Base-by-base conservation (phyloP, 1,140 invertebrate genomes). In the Venustaconcha ellipsiformis region DNA sequence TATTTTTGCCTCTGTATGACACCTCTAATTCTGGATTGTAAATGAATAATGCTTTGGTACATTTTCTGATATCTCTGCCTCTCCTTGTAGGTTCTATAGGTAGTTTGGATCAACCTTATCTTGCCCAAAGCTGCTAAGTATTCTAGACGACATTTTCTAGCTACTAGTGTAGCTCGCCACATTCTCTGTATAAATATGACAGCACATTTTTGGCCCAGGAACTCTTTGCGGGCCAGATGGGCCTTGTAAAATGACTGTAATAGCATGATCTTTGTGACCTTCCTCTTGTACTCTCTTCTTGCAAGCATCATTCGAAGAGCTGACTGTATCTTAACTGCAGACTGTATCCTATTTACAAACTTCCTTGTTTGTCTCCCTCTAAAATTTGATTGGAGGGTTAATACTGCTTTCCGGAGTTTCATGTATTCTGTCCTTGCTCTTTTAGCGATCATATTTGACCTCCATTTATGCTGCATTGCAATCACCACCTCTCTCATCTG, bases 251-350 rank as follows among this genome's bases (percentile, higher is more conserved):
- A 48, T 48, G 37, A 48, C 37, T 48, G 37, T 48, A 48, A 48
- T 11, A 8, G 37, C 6, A 48, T 48, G 37, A 48, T 48, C 37
- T 48, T 48, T 48, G 37, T 6, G 37, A 48, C 6, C 11, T 48
- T 48, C 37, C 37, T 37, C 12, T 18, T 15, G 14, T 57, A 68
- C 14, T 57, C 59, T 56, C 59, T 48, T 67, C 79, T 77, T n/a
- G 67, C 80, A 14, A 67, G 56, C 15, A 75, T 30, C 30, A 83
- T 70, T 78, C 77, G 66, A 23, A 60, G 67, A 37, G 57, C 56
- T 26, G 80, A 55, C 57, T 84, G 82, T 26, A 84, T 83, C 6
- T 65, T 72, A 13, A 78, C 12, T 18, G 74, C 78, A 67, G 80
- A 74, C 20, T 57, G 70, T 55, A 70, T n/a, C 20, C 59, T 26